Conservation (phyloP, 2,888 invertebrate species). For the Machimus atricapillus region DNA sequence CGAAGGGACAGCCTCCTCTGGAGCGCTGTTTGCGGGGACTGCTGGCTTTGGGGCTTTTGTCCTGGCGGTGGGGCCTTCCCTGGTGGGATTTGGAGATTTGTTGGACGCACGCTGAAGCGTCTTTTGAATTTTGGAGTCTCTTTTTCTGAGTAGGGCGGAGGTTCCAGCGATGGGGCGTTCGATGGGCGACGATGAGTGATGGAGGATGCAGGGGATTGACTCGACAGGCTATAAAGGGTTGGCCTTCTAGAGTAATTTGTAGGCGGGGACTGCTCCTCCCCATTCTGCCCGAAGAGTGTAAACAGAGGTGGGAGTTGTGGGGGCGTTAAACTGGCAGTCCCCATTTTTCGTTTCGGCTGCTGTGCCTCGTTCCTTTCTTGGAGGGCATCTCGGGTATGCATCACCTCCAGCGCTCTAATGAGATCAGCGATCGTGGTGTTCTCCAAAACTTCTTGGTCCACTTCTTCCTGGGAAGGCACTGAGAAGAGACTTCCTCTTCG, state of each 20-base stretch:
- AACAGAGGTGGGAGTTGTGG: conserved; percentile 63
- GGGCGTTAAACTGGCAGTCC: conserved; percentile 65
- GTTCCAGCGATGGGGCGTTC: conserved; percentile 53
- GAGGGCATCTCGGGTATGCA: conserved; percentile 62
- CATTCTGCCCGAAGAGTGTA: conserved; percentile 62
- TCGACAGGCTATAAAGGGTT: conserved; percentile 53
- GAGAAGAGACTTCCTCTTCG: conserved; percentile 64
- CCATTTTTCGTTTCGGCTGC: conserved; percentile 62
- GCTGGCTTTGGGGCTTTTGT: neutral
- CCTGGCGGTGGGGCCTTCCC: conserved; percentile 55
- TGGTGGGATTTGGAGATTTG: conserved; percentile 59
- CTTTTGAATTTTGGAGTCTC: conserved; percentile 57
- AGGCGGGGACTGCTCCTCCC: conserved; percentile 50
- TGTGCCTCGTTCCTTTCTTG: neutral
- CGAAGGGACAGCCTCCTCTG: conserved; percentile 59
- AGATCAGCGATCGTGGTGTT: conserved; percentile 85
- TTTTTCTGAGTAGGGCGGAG: conserved; percentile 59
- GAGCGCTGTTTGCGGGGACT: conserved; percentile 53
- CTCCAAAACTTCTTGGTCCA: conserved; percentile 69
- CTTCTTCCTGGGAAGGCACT: conserved; percentile 54
- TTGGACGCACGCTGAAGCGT: conserved; percentile 51
- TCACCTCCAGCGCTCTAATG: conserved; percentile 76
- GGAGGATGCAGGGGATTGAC: conserved; percentile 16
- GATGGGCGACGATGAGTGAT: conserved; percentile 52
- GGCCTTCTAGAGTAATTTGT: conserved; percentile 52